Base-by-base conservation (phyloP, 2,888 invertebrate species). In the Theristus sp. region DNA sequence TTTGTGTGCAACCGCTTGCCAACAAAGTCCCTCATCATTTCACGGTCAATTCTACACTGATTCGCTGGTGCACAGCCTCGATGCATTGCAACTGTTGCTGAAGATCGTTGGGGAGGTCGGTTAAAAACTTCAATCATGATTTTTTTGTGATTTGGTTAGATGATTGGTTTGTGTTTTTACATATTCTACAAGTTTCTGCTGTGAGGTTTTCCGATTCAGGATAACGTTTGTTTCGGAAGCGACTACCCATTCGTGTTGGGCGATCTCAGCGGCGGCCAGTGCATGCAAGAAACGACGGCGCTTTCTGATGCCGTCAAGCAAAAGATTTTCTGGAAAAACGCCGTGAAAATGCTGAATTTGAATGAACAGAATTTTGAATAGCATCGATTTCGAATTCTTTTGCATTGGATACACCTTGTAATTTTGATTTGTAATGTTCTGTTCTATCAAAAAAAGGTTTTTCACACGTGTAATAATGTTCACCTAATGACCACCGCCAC, bases 201-300 rank as follows among this genome's bases (percentile, higher is more conserved):
- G n/a, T n/a, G n/a, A n/a, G n/a, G n/a, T n/a, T n/a, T n/a, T n/a
- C n/a, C n/a, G n/a, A n/a, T n/a, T n/a, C 68, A 79, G 78, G 76
- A 80, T 58, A 68, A 73, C 17, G 74, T 81, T 6, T 73, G 80
- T 2, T 71, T 81, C 46, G 81, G 81, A 1, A 79, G 77, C 30
- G 81, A 81, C 67, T 81, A 80, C 67, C 81, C 81, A 0, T 81
- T 81, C 66, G 79, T 80, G 2, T 72, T 80, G 6, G 81, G 80
- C 3, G 81, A 81, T 65, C 73, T 76, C 31, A 68, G 72, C 1
- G 80, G 80, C 13, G 54, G 28, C 10, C 10, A 6, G 27, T 6
- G 13, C 17, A 13, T 54, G 6, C 3, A 6, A 6, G 28, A 25
- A 54, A 54, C 26, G 2, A 6, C 10, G 26, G 54, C 3, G 10